Percentiles rank a stretch among this genome's conserved stretches.
Evolutionary conservation across 1,140 invertebrate species (phyloP).

Genomic region (Chionoecetes opilio): DNA sequence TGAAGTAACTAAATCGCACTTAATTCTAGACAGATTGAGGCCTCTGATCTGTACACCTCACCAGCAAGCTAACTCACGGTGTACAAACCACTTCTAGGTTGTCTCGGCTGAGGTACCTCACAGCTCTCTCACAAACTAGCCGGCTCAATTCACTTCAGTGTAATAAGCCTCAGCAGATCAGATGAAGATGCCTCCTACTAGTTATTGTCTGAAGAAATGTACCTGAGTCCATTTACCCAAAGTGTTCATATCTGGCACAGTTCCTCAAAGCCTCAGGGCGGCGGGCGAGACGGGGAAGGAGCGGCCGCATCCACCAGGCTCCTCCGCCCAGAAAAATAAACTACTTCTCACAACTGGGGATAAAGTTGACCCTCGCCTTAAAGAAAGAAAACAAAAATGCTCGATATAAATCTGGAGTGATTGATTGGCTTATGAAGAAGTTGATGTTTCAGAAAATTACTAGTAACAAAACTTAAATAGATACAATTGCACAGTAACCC

Average conservation of each 20-base stretch:
- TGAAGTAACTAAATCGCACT: background rate
- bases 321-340: background rate
- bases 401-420: background rate
- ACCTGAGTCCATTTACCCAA: background rate
- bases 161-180: background rate
- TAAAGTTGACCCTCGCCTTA: background rate
- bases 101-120: background rate
- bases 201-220: background rate
- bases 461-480: too few relatives aligned
- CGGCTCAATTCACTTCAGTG: background rate
- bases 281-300: background rate
- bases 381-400: background rate
- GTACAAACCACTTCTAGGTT: constrained; percentile 8
- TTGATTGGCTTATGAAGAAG: background rate
- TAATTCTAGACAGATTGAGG: background rate
- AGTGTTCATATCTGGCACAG: constrained; percentile 27
- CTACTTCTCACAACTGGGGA: background rate
- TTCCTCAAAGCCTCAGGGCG: constrained; percentile 6
- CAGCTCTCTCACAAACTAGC: background rate
- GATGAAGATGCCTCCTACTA: background rate
- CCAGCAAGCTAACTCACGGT: constrained; percentile 7
- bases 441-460: background rate
- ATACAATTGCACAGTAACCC: background rate
- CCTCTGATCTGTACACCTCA: constrained; percentile 3
- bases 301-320: background rate